These are phyloP conservation scores for Eilema sororculum DNA, from an alignment of 2,888 invertebrate species.

Conservation along the genomic window DNA sequence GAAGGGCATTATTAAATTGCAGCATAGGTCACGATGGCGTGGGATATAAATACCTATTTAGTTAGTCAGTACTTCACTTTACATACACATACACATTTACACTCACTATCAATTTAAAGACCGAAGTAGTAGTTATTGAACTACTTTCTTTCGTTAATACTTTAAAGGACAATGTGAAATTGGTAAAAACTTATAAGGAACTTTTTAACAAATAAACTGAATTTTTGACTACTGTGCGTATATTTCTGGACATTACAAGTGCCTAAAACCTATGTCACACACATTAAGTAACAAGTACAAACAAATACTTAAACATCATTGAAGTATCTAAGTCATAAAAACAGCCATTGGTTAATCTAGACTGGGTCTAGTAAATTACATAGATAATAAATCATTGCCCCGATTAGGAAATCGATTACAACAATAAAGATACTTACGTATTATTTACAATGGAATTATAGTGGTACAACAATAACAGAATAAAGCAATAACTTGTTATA, in stretches of 20 bases:
- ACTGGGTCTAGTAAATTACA: background rate
- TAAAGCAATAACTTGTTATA: background rate
- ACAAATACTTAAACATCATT: background rate
- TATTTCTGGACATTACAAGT: no score
- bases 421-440: background rate
- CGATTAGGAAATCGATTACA: background rate
- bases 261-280: no score
- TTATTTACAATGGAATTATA: background rate
- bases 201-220: no score
- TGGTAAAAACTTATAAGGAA: no score
- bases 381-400: background rate
- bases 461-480: background rate
- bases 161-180: no score
- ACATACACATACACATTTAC: background rate
- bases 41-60: background rate
- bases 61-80: background rate
- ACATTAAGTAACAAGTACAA: no score
- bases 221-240: no score
- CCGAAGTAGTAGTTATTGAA: background rate
- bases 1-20: background rate
- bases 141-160: no score
- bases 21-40: constrained; percentile 4
- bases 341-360: background rate
- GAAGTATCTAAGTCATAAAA: background rate
- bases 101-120: background rate